Evolutionary conservation across 2,888 invertebrate genomes (phyloP).

Genomic region (Tetragnatha montana): DNA sequence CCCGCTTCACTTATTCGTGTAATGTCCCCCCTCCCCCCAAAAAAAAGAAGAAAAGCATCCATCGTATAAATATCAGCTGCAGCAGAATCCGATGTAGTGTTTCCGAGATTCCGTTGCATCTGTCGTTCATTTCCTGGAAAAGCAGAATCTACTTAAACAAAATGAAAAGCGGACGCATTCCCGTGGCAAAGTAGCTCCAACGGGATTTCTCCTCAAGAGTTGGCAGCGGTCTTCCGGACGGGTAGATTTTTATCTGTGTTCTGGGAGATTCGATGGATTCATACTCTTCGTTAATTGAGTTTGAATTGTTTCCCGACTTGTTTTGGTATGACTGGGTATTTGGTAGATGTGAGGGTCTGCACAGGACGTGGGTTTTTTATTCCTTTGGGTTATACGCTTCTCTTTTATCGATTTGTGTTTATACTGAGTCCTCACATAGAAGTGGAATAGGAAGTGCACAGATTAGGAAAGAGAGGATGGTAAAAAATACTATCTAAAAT

Average conservation of each 20-base stretch:
- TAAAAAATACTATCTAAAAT: too few relatives aligned
- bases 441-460: too few relatives aligned
- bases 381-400: too few relatives aligned
- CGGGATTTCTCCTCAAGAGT: conserved; percentile 30
- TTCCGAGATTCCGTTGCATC: conserved; percentile 33
- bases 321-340: too few relatives aligned
- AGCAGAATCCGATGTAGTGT: conserved; percentile 24
- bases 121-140: conserved; percentile 46
- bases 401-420: too few relatives aligned
- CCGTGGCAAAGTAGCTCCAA: conserved; percentile 33
- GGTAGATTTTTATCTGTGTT: not conserved
- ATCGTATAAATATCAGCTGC: conserved; percentile 31
- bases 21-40: not conserved
- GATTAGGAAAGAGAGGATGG: too few relatives aligned
- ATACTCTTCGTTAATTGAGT: not conserved
- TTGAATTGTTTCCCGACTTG: not conserved
- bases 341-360: too few relatives aligned
- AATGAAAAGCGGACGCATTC: conserved; percentile 48
- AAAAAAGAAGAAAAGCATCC: conserved; percentile 2
- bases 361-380: too few relatives aligned
- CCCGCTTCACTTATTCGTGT: not conserved
- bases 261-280: not conserved
- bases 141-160: conserved; percentile 48
- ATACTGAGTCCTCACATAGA: too few relatives aligned
- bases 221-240: not conserved